Conservation (phyloP, 2,113 vertebrate genomes). For the Mustela nigripes region DNA sequence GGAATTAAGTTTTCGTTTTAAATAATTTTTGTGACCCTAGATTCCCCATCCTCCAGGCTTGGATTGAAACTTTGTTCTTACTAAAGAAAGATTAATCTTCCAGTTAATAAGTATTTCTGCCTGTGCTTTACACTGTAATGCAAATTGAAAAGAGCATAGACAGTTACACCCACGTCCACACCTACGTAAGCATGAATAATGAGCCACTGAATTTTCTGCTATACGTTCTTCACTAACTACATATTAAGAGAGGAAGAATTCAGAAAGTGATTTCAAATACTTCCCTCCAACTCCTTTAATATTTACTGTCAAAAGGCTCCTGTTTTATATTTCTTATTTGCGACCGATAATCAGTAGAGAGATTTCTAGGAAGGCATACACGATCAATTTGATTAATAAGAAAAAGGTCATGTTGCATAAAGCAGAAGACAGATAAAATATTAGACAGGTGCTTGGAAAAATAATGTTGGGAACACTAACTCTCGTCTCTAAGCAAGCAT, state of each 20-base stretch:
- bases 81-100: background rate
- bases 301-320: background rate
- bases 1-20: slow-evolving; percentile 46
- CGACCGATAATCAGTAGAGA: background rate
- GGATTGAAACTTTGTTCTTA: slow-evolving; percentile 31
- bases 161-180: background rate
- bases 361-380: background rate
- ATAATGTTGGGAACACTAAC: background rate
- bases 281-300: background rate
- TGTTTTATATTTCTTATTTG: background rate
- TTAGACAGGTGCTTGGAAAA: slow-evolving; percentile 23
- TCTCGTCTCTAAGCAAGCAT: slow-evolving; percentile 2
- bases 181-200: background rate
- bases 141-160: background rate
- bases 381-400: background rate
- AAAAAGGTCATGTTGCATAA: background rate
- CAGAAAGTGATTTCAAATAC: slow-evolving; percentile 9
- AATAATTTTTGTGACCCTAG: slow-evolving; percentile 8
- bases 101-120: slow-evolving; percentile 7
- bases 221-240: background rate
- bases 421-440: background rate
- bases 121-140: background rate
- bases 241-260: background rate
- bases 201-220: slow-evolving; percentile 26
- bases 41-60: background rate